A percentile compares a stretch with the other conserved stretches of the same genome.
These are phyloP conservation scores for Sula dactylatra DNA, from an alignment of 2,113 vertebrate genomes.

Conservation along the genomic window DNA sequence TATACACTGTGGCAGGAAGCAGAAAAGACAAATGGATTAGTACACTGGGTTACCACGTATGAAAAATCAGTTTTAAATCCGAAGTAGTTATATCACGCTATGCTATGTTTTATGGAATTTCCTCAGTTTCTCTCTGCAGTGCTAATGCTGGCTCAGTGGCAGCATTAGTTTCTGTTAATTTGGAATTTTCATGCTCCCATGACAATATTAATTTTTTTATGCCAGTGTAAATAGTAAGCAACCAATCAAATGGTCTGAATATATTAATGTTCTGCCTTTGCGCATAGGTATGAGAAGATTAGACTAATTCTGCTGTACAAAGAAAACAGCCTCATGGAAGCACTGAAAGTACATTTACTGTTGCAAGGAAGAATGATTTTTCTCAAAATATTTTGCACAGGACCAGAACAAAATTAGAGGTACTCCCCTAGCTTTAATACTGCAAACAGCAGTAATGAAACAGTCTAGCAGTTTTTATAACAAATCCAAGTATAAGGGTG, in stretches of 20 bases:
- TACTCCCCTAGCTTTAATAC: not conserved
- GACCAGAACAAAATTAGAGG: not conserved
- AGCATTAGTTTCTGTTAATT: conserved; percentile 72
- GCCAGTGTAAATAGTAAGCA: conserved; percentile 69
- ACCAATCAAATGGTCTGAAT: conserved; percentile 73
- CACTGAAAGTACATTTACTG: conserved; percentile 12
- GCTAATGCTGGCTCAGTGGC: conserved; percentile 29
- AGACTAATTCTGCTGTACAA: conserved; percentile 58
- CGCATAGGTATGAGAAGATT: conserved; percentile 72
- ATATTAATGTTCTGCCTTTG: conserved; percentile 67
- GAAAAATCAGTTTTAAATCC: conserved; percentile 50
- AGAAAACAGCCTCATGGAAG: conserved; percentile 34
- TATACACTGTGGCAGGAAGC: not conserved
- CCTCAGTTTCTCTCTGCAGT: conserved; percentile 65
- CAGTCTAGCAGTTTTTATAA: not conserved
- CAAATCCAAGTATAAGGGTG: not conserved
- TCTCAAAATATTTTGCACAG: not conserved
- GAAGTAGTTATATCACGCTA: not conserved
- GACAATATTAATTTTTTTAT: conserved; percentile 73
- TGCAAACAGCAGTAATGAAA: not conserved
- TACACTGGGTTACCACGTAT: not conserved
- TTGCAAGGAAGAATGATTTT: conserved; percentile 20
- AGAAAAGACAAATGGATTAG: conserved; percentile 48
- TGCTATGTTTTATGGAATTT: conserved; percentile 26
- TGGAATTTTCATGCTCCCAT: conserved; percentile 70